Evolutionary conservation across 2,113 vertebrate species (phyloP), one percentile per base, ranked within the genome.

Genomic region (Zingel zingel): DNA sequence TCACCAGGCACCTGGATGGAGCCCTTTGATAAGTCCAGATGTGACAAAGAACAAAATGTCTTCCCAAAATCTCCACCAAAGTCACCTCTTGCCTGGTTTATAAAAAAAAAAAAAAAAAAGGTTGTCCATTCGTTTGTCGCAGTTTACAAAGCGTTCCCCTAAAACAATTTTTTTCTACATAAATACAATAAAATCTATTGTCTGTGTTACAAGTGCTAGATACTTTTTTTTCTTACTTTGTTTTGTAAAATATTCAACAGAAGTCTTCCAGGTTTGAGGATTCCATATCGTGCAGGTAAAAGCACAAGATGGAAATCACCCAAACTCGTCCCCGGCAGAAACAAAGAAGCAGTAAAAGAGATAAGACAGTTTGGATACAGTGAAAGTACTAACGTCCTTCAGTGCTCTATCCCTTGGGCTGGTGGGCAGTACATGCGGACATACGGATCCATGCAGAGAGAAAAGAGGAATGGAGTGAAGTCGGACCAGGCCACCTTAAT

Each of bases 201-300:
- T 93, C 87, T 95, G 95, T 95, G 95, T 96, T 96, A 96, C 95
- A 97, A 97, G 96, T 96, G 96, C 96, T 97, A 95, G 94, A 96
- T 95, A 95, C 94, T 93, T 77, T 74, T 66, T 63, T 63, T 51
- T 50, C 66, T 18, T 43, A 6, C 14, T 23, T 91, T 90, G 71
- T 82, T 81, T 91, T 93, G 86, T 97, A 94, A 94, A 95, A 95
- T 95, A 95, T 96, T 93, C 93, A 94, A 95, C 67, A 57, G 23
- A 95, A 93, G 93, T 88, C 94, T 94, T 95, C 94, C 94, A 89
- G 89, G 92, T 95, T 94, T 94, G 92, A 84, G 71, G 86, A 69
- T 69, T 89, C 75, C 91, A 88, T 92, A 94, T 96, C 94, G 94
- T 90, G 91, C 89, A 88, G 81, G 83, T 95, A 95, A 96, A 96